These are phyloP conservation scores for Atethmia centrago DNA, from an alignment of 2,888 invertebrate genomes.

Conservation along the genomic window DNA sequence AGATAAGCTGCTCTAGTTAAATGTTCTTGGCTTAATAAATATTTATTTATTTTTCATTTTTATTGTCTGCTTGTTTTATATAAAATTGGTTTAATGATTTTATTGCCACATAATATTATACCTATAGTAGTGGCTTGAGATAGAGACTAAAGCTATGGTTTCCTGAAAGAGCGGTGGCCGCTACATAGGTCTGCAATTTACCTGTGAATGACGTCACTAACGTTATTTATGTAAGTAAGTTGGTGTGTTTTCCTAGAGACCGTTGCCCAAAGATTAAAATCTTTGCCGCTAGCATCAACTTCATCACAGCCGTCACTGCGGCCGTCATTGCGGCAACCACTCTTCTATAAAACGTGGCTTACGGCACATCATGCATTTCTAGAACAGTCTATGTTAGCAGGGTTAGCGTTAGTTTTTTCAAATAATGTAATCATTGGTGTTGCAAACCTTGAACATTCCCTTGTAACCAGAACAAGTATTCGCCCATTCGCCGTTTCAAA, in stretches of 20 bases:
- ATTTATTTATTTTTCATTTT: constrained; percentile 41
- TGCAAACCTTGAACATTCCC: neutral
- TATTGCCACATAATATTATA: too few relatives aligned
- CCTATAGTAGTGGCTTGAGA: neutral
- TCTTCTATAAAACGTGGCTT: too few relatives aligned
- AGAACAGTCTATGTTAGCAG: neutral
- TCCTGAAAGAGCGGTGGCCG: too few relatives aligned
- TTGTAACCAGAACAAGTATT: neutral
- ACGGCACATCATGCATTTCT: neutral
- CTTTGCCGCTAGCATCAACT: too few relatives aligned
- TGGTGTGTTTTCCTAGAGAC: too few relatives aligned
- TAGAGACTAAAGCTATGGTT: neutral
- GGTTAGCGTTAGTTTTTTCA: neutral
- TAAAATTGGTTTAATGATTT: neutral
- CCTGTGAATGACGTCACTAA: too few relatives aligned
- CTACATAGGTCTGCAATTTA: too few relatives aligned
- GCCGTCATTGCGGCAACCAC: too few relatives aligned
- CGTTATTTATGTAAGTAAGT: too few relatives aligned
- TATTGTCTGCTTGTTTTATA: too few relatives aligned
- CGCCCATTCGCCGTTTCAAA: neutral
- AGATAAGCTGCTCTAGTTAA: constrained; percentile 90
- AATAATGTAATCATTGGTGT: neutral
- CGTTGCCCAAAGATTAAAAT: too few relatives aligned
- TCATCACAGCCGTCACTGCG: too few relatives aligned
- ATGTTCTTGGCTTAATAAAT: constrained; percentile 46